Evolutionary conservation across 2,888 invertebrate genomes (phyloP), one percentile per base, ranked within the genome.

Genomic region (Euphydryas editha): DNA sequence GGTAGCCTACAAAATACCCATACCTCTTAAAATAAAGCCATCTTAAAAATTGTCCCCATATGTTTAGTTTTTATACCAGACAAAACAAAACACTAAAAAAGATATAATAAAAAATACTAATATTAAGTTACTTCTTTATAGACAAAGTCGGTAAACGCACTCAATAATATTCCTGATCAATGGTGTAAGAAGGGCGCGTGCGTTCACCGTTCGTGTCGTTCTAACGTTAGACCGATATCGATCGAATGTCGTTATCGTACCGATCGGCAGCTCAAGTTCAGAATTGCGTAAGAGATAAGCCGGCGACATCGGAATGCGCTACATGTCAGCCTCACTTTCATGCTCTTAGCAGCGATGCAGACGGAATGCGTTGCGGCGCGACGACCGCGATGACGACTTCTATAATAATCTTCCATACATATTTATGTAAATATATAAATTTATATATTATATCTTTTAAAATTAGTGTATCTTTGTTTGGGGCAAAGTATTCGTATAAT

Each of bases 281-380:
- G 54, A 49, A 47, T 57, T 65, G 65, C 65, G 60, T 65, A 60
- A 65, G 60, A 56, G 47, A 56, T 59, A 60, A 63, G 42, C 58
- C 63, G 49, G 58, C 63, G 63, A 63, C 63, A 51, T 58, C 37
- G 63, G 63, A 58, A 63, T 58, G 63, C 51, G 51, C 39, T 37
- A 15, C 58, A 17, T 42, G 63, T 63, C 58, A 63, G 51, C 20
- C 49, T 21, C 56, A 39, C 57, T 63, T 63, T 58, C 49, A 51
- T 63, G 63, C 58, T 63, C 39, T 49, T 39, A 49, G 15, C 17
- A 10, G 46, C 18, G 18, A 18, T 17, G 46, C 46, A 30, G 30
- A 30, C 30, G 8, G n/a, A 30, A 30, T 8, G 30, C 30, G 2
- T 30, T 30, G 30, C 30, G 30, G 30, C 8, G 30, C 30, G 8